Percentiles rank a stretch among this genome's conserved stretches.
Evolutionary conservation across 2,888 invertebrate species (phyloP).

Genomic region (Galeopsomyia nigrocyanea): DNA sequence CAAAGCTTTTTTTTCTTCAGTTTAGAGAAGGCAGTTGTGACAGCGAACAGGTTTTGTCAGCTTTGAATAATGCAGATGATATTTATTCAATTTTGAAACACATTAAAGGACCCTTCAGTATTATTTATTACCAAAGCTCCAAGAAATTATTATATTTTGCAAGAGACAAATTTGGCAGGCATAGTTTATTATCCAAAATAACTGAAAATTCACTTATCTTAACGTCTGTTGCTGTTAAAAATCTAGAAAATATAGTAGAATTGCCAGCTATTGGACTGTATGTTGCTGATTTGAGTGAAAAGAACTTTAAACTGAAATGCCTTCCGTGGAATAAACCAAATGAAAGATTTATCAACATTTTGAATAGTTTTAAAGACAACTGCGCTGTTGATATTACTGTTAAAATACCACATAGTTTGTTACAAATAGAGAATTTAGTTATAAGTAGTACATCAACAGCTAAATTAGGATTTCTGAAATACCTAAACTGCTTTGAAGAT

Average conservation of each 20-base stretch:
- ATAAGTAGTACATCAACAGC: constrained; percentile 37
- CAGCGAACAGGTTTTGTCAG: constrained; percentile 51
- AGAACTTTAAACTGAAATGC: constrained; percentile 66
- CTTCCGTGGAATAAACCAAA: constrained; percentile 67
- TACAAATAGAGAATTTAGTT: constrained; percentile 17
- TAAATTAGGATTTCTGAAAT: constrained; percentile 50
- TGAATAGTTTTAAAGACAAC: constrained; percentile 63
- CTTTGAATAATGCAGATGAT: constrained; percentile 55
- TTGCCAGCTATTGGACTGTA: constrained; percentile 77
- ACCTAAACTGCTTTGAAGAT: constrained; percentile 53
- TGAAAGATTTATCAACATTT: constrained; percentile 60
- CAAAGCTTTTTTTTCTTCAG: constrained; percentile 35
- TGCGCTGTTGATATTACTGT: constrained; percentile 61
- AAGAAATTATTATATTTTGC: constrained; percentile 80
- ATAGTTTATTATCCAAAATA: constrained; percentile 81
- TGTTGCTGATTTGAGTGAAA: constrained; percentile 67
- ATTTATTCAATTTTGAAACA: constrained; percentile 71
- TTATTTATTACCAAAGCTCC: constrained; percentile 80
- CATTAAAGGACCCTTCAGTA: constrained; percentile 87
- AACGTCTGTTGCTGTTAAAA: constrained; percentile 66
- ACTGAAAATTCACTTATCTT: constrained; percentile 58
- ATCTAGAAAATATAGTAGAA: constrained; percentile 71
- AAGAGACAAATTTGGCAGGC: constrained; percentile 87
- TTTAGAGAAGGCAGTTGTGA: constrained; percentile 51
- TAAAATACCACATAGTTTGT: constrained; percentile 54